phyloP scores from a whole-genome alignment of 2,888 invertebrate species.

The Trypoxylon attenuatum region DNA sequence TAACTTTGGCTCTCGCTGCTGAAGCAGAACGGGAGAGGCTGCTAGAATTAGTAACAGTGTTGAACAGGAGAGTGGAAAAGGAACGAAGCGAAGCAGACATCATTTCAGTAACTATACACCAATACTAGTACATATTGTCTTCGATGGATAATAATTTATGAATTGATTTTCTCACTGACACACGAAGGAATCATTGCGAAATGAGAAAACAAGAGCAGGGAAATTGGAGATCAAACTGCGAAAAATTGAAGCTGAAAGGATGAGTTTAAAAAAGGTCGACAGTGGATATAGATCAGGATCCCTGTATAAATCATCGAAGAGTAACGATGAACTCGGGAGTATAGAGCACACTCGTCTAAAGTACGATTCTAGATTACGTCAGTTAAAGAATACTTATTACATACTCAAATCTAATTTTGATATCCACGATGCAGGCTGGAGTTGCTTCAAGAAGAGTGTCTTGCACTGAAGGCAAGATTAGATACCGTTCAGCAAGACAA shows the following conservation, averaged over 20 bases:
- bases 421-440: conserved; percentile 74
- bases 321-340: conserved; percentile 67
- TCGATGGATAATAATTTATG: not conserved
- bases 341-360: conserved; percentile 66
- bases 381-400: not conserved
- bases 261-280: conserved; percentile 67
- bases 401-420: not conserved
- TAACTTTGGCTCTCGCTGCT: conserved; percentile 77
- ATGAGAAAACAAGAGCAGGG: conserved; percentile 77
- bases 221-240: conserved; percentile 78
- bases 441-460: conserved; percentile 81
- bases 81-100: conserved; percentile 74
- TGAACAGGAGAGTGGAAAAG: conserved; percentile 78
- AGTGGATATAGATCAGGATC: conserved; percentile 66
- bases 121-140: too few relatives aligned
- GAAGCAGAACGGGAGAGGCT: conserved; percentile 80
- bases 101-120: conserved; percentile 55
- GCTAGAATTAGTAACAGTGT: conserved; percentile 77
- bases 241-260: conserved; percentile 77
- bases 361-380: conserved; percentile 39
- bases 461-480: conserved; percentile 80
- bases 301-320: conserved; percentile 60
- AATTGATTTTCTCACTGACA: not conserved
- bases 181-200: conserved; percentile 68
- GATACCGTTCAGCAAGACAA: conserved; percentile 81